Evolutionary conservation across 64 coral and sea anemone genomes (phyloP).

Genomic region (Dendronephthya gigantea): DNA sequence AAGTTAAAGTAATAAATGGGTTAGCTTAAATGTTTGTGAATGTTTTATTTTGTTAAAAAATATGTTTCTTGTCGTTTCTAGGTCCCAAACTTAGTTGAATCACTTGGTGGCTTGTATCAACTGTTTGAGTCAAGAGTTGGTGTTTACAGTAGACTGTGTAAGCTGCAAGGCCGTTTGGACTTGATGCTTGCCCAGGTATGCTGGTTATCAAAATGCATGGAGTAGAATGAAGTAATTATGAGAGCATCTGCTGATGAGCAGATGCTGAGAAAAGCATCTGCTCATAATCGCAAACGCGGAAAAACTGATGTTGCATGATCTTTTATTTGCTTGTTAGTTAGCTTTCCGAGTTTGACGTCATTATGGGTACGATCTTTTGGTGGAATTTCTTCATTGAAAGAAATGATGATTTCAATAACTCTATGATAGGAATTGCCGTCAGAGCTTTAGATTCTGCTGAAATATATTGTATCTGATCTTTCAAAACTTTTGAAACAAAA

Average conservation of each 20-base stretch:
- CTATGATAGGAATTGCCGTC: slow-evolving; percentile 11
- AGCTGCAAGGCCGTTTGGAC: slow-evolving; percentile 84
- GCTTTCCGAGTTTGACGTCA: neutral
- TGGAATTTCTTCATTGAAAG: neutral
- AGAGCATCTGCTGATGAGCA: too few species aligned
- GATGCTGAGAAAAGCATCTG: too few species aligned
- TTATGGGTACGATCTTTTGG: neutral
- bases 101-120: slow-evolving; percentile 66
- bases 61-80: neutral
- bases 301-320: too few species aligned
- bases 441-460: neutral
- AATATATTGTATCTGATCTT: too few species aligned
- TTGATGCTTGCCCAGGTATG: slow-evolving; percentile 78
- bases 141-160: slow-evolving; percentile 68
- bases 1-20: neutral
- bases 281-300: too few species aligned
- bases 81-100: slow-evolving; percentile 77
- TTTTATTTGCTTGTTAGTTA: neutral
- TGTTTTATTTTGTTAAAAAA: neutral
- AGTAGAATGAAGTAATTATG: too few species aligned
- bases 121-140: slow-evolving; percentile 83
- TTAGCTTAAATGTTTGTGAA: neutral
- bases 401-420: neutral
- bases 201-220: neutral
- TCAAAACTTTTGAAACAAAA: too few species aligned